Evolutionary conservation across 2,113 vertebrate genomes (phyloP).

Genomic region (Lucifuga dentata): DNA sequence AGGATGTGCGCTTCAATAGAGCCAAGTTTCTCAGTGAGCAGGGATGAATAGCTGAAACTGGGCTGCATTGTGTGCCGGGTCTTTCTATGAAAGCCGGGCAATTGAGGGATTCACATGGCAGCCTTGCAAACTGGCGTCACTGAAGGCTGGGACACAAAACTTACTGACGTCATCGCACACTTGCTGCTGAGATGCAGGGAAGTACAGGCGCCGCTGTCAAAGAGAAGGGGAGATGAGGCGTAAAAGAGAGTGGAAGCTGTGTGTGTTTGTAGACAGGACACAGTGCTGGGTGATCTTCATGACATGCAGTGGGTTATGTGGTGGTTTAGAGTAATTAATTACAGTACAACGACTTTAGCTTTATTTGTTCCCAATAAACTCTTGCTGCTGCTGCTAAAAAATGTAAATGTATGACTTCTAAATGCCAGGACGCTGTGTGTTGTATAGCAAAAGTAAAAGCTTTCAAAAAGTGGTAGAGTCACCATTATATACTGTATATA

Average conservation of each 20-base stretch:
- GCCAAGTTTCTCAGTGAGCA: constrained; percentile 60
- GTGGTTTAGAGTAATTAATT: no score
- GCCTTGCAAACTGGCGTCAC: constrained; percentile 62
- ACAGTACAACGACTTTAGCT: no score
- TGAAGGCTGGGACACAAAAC: constrained; percentile 60
- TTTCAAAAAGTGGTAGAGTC: no score
- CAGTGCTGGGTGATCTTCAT: no score
- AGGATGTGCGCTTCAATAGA: constrained; percentile 60
- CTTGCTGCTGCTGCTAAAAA: no score
- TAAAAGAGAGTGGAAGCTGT: constrained; percentile 2
- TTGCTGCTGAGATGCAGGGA: constrained; percentile 32
- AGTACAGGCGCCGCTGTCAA: constrained; percentile 19
- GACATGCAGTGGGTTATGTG: no score
- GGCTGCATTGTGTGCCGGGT: constrained; percentile 55
- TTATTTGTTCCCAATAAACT: no score
- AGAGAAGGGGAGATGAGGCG: constrained; percentile 30
- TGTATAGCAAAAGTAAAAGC: no score
- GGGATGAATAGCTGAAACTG: constrained; percentile 63
- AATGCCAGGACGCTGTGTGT: no score
- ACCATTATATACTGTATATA: constrained; percentile 1
- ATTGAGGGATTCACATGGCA: constrained; percentile 59
- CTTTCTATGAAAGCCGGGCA: constrained; percentile 70
- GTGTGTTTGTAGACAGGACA: not conserved
- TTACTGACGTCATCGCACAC: constrained; percentile 47
- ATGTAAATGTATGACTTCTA: no score